Evolutionary conservation across 2,888 invertebrate genomes (phyloP).

Genomic region (Leptinotarsa tumamoca): DNA sequence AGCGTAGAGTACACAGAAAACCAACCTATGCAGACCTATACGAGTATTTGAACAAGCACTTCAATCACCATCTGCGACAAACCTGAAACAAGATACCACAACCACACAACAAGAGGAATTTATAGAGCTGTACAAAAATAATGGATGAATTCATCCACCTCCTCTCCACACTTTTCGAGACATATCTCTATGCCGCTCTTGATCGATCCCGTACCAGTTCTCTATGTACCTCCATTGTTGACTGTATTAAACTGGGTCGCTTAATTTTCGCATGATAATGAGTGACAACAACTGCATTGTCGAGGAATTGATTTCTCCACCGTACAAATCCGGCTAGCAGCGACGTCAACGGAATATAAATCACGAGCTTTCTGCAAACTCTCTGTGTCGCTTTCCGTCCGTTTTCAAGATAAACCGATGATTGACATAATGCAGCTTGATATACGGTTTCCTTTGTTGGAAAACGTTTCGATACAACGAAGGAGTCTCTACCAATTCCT

Average conservation of each 20-base stretch:
- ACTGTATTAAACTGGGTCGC: neutral
- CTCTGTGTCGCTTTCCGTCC: neutral
- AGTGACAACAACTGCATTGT: neutral
- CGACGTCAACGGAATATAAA: constrained; percentile 3
- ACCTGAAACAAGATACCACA: too few species aligned
- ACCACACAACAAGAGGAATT: too few species aligned
- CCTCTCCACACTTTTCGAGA: too few species aligned
- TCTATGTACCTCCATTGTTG: too few species aligned
- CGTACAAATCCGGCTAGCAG: constrained; percentile 1
- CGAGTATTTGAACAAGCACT: too few species aligned
- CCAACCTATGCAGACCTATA: too few species aligned
- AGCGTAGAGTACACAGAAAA: too few species aligned
- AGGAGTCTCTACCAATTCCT: neutral
- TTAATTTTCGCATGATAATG: neutral
- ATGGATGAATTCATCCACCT: too few species aligned
- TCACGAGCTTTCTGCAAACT: neutral
- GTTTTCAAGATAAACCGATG: constrained; percentile 14
- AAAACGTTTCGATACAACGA: neutral
- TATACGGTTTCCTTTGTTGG: neutral
- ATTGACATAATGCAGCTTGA: constrained; percentile 6
- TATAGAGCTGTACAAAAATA: too few species aligned
- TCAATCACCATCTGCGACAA: too few species aligned
- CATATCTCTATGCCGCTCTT: too few species aligned
- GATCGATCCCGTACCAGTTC: too few species aligned
- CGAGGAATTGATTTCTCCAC: constrained; percentile 2